These are phyloP conservation scores for Misgurnus anguillicaudatus DNA, from an alignment of 2,113 vertebrate species.

Conservation along the genomic window DNA sequence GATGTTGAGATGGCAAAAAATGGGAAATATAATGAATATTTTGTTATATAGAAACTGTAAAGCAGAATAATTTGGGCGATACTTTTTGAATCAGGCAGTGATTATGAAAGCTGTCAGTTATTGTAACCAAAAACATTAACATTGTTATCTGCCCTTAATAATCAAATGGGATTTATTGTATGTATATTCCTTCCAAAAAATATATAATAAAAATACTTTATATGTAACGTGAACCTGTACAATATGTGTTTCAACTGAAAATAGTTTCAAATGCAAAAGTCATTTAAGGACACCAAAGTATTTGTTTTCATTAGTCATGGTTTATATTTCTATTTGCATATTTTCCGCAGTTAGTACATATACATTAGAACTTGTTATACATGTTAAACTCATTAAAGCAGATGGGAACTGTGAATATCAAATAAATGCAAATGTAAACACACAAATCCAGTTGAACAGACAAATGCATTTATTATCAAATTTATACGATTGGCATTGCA, in stretches of 20 bases:
- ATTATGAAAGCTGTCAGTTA: conserved; percentile 25
- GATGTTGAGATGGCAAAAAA: background rate
- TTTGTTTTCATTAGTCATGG: background rate
- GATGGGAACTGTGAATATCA: background rate
- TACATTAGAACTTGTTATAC: background rate
- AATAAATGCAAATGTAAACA: conserved; percentile 1
- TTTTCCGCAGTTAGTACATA: background rate
- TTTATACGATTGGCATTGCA: no score
- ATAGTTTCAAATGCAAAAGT: no score
- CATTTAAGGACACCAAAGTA: no score
- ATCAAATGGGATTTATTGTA: conserved; percentile 45
- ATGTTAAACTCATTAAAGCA: background rate
- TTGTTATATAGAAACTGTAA: conserved; percentile 1
- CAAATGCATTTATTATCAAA: background rate
- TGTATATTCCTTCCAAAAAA: conserved; percentile 34
- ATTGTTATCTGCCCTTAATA: conserved; percentile 31
- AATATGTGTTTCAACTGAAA: no score
- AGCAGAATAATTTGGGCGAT: background rate
- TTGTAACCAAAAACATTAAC: conserved; percentile 48
- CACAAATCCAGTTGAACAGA: background rate
- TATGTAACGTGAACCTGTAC: conserved; percentile 22
- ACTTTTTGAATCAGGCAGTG: background rate
- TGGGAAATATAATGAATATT: background rate
- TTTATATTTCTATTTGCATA: conserved; percentile 5
- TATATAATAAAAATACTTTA: conserved; percentile 44